Base-by-base conservation (phyloP, 2,888 invertebrate species). In the Lottia gigantea region DNA sequence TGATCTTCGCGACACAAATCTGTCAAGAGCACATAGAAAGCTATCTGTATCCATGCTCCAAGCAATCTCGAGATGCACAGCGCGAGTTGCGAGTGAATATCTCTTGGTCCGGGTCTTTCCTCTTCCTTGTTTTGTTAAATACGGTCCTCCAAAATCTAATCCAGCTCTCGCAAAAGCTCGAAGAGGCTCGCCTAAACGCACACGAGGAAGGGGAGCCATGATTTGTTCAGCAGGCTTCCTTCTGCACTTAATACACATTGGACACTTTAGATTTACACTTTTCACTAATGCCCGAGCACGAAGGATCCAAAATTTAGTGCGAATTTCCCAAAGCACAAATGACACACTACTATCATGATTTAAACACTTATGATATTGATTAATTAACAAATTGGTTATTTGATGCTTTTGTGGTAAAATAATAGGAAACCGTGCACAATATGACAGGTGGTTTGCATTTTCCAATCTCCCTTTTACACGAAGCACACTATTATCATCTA, bases 131-230 rank as follows among this genome's bases (percentile, higher is more conserved):
- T 63, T 67, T 1, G 65, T 70, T 14, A 67, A 15, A 49, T 74
- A 74, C 12, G 72, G 74, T 45, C 73, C 72, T 6, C 55, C 72
- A 47, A 55, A 74, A 19, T 74, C 72, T 15, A 74, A 63, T 0
- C 70, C 47, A 61, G 49, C 45, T 47, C 25, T 23, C 45, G 63
- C 63, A 25, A 74, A 73, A 19, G 71, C 73, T 19, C 63, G 4
- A 26, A 67, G 19, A 23, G 55, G 55, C 15, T 19, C 55, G 11
- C 55, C 55, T 19, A 55, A 55, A n/a, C 55, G n/a, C 55, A 55
- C 19, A 11, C 19, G n/a, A 55, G 55, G 55, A n/a, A 55, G 23
- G 8, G 55, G 55, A 19, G 55, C 55, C 55, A 55, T 55, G 19
- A 55, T 55, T 55, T 55, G 70, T 12, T 15, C 40, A 11, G 45